Percentiles rank a stretch among this genome's conserved stretches.
phyloP scores from a whole-genome alignment of 2,113 vertebrate genomes.

The Macrotis lagotis region DNA sequence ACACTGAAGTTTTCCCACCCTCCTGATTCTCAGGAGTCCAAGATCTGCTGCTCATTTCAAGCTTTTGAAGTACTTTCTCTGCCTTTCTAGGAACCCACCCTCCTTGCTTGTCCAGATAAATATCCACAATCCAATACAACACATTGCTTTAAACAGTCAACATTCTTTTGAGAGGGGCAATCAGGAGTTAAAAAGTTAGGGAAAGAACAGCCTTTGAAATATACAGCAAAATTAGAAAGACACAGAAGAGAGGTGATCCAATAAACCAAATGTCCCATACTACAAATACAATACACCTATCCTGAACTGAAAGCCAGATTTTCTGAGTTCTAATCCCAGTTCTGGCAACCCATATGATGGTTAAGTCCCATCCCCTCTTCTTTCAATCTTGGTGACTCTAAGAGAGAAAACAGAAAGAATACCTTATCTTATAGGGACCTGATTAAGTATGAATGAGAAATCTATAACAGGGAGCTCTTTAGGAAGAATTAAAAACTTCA shows the following conservation, averaged over 20 bases:
- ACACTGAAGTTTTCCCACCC: slow-evolving; percentile 22
- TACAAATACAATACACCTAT: background rate
- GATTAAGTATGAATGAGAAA: background rate
- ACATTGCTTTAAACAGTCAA: slow-evolving; percentile 15
- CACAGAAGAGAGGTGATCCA: background rate
- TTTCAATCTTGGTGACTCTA: background rate
- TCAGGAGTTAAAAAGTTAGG: background rate
- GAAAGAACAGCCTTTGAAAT: slow-evolving; percentile 40
- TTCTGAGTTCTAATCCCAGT: background rate
- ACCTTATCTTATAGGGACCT: background rate
- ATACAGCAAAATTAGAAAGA: background rate
- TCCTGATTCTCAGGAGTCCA: background rate
- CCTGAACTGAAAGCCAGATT: background rate
- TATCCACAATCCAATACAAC: slow-evolving; percentile 15
- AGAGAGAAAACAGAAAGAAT: slow-evolving; percentile 1
- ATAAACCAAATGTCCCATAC: background rate
- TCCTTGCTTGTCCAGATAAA: slow-evolving; percentile 58
- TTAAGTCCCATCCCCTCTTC: background rate
- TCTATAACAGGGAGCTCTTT: slow-evolving; percentile 9
- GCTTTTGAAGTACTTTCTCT: slow-evolving; percentile 38
- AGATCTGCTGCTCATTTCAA: slow-evolving; percentile 44
- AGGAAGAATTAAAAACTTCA: background rate
- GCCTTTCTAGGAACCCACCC: slow-evolving; percentile 34
- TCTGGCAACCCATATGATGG: background rate
- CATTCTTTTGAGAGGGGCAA: slow-evolving; percentile 45